Conservation (phyloP, 2,797 vertebrate genomes). For the Chrysocyon brachyurus region DNA sequence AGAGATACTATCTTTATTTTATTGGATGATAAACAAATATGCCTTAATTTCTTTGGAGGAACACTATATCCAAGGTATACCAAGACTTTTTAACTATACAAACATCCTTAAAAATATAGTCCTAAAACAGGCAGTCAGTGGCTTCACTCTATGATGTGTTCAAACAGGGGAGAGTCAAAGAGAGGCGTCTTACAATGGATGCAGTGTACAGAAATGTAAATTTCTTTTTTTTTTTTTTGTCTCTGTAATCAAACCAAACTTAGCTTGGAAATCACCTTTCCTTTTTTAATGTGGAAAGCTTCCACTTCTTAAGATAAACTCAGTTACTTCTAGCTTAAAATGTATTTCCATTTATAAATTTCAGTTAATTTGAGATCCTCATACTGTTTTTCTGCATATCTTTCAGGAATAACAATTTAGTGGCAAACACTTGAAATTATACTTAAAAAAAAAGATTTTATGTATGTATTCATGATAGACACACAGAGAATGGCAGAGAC, state of each 20-base stretch:
- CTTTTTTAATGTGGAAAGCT: neutral
- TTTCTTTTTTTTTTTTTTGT: neutral
- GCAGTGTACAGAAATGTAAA: neutral
- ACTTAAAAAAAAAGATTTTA: too few species aligned
- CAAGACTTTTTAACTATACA: neutral
- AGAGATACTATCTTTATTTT: neutral
- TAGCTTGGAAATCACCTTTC: neutral
- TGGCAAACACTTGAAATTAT: neutral
- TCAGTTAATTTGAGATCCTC: neutral
- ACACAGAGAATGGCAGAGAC: too few species aligned
- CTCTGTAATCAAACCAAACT: slow-evolving; percentile 17
- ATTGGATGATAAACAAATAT: neutral
- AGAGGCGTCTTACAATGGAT: neutral
- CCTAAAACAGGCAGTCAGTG: neutral
- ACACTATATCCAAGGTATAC: neutral
- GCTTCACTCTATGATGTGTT: neutral
- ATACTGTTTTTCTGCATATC: neutral
- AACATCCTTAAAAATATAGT: neutral
- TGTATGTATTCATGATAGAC: too few species aligned
- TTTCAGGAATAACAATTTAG: neutral
- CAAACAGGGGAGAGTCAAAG: neutral
- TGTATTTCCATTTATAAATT: slow-evolving; percentile 4
- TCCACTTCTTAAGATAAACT: slow-evolving; percentile 22
- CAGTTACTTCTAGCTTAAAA: slow-evolving; percentile 13
- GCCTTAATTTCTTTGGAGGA: neutral